phyloP scores from a whole-genome alignment of 2,113 vertebrate genomes.

The Chaetops frenatus region DNA sequence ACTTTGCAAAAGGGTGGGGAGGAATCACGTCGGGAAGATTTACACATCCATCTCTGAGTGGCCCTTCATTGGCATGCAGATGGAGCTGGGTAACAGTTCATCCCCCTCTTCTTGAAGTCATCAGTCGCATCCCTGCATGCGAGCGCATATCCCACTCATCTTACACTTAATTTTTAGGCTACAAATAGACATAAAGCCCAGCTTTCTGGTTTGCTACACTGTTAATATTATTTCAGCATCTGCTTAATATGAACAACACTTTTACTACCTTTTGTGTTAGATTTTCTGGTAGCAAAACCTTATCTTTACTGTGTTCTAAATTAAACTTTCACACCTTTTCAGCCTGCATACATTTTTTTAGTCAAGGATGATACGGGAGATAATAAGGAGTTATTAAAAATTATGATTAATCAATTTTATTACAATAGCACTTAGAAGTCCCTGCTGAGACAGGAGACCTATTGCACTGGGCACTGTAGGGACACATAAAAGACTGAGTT shows the following conservation, averaged over 20 bases:
- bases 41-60: background rate
- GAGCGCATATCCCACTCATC: background rate
- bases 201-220: background rate
- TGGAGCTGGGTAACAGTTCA: background rate
- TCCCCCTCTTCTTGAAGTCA: background rate
- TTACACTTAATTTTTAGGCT: background rate
- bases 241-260: background rate
- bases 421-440: background rate
- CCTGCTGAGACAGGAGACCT: conserved; percentile 36
- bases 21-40: background rate
- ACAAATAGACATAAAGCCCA: background rate
- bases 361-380: background rate
- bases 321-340: background rate
- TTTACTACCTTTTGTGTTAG: background rate
- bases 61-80: background rate
- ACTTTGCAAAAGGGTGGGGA: background rate
- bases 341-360: background rate
- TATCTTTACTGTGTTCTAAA: background rate
- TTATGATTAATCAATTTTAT: conserved; percentile 42
- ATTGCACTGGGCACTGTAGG: conserved; percentile 18
- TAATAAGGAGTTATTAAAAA: conserved; percentile 32
- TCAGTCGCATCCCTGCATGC: background rate
- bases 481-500: conserved; percentile 41
- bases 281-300: background rate
- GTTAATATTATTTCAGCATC: background rate